phyloP scores from a whole-genome alignment of 1,140 invertebrate species.

The Spodoptera frugiperda region DNA sequence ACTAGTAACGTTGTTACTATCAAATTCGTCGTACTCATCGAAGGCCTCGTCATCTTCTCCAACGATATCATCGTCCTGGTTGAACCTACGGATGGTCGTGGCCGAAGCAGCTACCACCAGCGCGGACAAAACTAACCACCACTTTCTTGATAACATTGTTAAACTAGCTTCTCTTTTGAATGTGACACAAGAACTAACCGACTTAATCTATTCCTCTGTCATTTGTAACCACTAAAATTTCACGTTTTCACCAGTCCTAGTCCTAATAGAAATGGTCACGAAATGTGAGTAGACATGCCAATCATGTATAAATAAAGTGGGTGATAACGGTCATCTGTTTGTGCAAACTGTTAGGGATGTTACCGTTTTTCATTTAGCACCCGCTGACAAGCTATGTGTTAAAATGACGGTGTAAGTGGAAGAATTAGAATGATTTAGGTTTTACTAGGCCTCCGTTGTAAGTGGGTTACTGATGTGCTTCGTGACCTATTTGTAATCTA shows the following conservation, averaged over 20 bases:
- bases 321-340: conserved; percentile 78
- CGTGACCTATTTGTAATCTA: conserved; percentile 1
- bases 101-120: conserved; percentile 62
- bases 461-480: background rate
- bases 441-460: background rate
- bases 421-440: conserved; percentile 18
- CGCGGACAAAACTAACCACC: conserved; percentile 56
- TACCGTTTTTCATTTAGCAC: conserved; percentile 77
- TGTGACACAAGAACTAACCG: background rate
- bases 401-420: conserved; percentile 56
- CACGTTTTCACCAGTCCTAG: conserved; percentile 23
- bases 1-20: conserved; percentile 9
- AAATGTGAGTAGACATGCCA: conserved; percentile 66
- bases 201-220: conserved; percentile 13
- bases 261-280: conserved; percentile 28
- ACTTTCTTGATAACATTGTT: conserved; percentile 63
- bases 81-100: conserved; percentile 54
- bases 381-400: conserved; percentile 54
- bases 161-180: conserved; percentile 27
- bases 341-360: conserved; percentile 70
- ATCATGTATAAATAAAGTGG: conserved; percentile 74
- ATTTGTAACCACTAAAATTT: conserved; percentile 14
- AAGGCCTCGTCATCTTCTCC: conserved; percentile 56
- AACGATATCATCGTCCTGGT: conserved; percentile 44
- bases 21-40: conserved; percentile 49